Evolutionary conservation across 2,113 vertebrate genomes (phyloP).

Genomic region (Carassius gibelio): DNA sequence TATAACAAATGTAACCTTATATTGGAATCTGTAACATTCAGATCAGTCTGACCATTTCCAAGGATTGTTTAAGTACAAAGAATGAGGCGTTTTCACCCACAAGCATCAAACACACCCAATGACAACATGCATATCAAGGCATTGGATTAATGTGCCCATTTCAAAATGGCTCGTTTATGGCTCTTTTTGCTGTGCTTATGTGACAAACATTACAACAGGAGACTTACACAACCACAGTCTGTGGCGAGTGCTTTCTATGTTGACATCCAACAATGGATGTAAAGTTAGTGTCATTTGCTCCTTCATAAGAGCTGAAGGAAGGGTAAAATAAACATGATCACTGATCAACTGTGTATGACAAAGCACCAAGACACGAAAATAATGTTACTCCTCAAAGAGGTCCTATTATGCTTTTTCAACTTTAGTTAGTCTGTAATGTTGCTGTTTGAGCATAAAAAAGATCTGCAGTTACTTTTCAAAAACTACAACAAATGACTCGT

Average conservation of each 20-base stretch:
- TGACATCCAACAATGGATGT: constrained; percentile 45
- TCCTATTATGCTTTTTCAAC: too few relatives aligned
- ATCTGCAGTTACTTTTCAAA: too few relatives aligned
- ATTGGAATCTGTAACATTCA: neutral
- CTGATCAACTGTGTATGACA: constrained; percentile 21
- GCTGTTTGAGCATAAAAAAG: too few relatives aligned
- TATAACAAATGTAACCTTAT: constrained; percentile 3
- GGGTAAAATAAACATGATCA: constrained; percentile 35
- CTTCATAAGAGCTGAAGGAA: constrained; percentile 36
- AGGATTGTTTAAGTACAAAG: neutral
- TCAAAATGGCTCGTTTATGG: constrained; percentile 28
- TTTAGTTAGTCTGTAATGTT: too few relatives aligned
- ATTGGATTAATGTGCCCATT: constrained; percentile 13
- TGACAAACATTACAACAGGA: neutral
- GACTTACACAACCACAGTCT: constrained; percentile 23
- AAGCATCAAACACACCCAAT: neutral
- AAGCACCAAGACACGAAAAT: neutral
- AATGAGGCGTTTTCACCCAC: neutral
- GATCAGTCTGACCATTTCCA: neutral
- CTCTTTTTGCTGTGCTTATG: constrained; percentile 36
- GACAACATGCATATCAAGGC: constrained; percentile 41
- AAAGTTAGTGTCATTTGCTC: neutral
- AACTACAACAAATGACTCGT: too few relatives aligned
- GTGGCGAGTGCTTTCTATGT: constrained; percentile 7
- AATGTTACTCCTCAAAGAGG: neutral